phyloP scores from a whole-genome alignment of 2,888 invertebrate species.

The Cotesia congregata region DNA sequence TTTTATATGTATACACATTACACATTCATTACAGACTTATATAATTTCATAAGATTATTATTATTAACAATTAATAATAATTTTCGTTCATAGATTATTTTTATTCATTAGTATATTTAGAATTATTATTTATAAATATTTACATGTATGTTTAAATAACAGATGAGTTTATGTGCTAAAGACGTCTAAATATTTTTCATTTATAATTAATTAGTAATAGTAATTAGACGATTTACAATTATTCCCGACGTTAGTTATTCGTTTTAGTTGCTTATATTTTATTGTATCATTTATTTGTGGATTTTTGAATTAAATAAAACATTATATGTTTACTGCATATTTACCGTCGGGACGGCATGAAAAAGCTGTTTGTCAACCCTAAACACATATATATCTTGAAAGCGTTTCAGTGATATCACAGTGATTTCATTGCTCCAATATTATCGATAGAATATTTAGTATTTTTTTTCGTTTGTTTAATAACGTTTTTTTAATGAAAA shows the following conservation, averaged over 20 bases:
- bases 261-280: constrained; percentile 40
- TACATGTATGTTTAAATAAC: constrained; percentile 46
- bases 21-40: constrained; percentile 43
- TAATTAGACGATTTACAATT: constrained; percentile 57
- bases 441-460: constrained; percentile 65
- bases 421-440: constrained; percentile 70
- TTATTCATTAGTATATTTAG: constrained; percentile 5
- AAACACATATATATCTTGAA: constrained; percentile 62
- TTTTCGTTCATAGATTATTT: constrained; percentile 18
- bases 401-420: constrained; percentile 70
- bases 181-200: constrained; percentile 15
- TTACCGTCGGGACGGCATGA: constrained; percentile 15
- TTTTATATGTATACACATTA: constrained; percentile 38
- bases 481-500: constrained; percentile 8
- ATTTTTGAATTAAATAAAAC: constrained; percentile 24
- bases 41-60: constrained; percentile 37
- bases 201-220: constrained; percentile 39
- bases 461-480: neutral
- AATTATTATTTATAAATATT: constrained; percentile 39
- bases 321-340: constrained; percentile 5
- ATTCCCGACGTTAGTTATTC: constrained; percentile 55
- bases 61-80: constrained; percentile 27
- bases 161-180: constrained; percentile 15
- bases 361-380: constrained; percentile 55
- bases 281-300: constrained; percentile 26